Conservation (phyloP, 2,113 vertebrate species). For the Pangasianodon hypophthalmus region DNA sequence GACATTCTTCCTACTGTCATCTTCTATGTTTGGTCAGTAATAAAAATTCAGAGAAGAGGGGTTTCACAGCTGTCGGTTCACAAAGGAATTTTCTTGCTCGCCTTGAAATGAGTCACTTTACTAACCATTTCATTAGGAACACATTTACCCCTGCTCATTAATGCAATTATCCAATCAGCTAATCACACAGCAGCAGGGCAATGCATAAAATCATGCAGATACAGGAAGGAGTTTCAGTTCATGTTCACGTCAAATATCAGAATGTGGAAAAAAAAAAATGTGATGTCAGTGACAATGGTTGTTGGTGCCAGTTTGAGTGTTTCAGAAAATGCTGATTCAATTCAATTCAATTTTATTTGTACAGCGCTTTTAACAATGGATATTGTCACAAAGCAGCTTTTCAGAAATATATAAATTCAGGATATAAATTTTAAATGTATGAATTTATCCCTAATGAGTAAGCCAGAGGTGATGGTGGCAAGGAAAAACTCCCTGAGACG, state of each 20-base stretch:
- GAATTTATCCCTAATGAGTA: no score
- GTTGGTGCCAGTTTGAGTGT: no score
- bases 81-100: background rate
- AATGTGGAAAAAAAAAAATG: background rate
- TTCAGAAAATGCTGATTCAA: no score
- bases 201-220: background rate
- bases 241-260: background rate
- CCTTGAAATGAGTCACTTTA: background rate
- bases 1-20: conserved; percentile 42
- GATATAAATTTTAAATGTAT: no score
- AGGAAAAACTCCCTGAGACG: no score
- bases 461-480: no score
- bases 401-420: no score
- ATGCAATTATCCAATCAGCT: background rate
- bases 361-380: no score
- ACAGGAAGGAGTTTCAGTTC: no score
- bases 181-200: background rate
- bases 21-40: conserved; percentile 2
- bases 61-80: conserved; percentile 16
- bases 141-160: background rate
- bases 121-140: background rate
- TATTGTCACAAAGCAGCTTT: no score
- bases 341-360: no score
- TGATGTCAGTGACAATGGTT: background rate
- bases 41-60: background rate